These are phyloP conservation scores for Cyanistes caeruleus DNA, from an alignment of 2,113 vertebrate genomes.

Conservation along the genomic window DNA sequence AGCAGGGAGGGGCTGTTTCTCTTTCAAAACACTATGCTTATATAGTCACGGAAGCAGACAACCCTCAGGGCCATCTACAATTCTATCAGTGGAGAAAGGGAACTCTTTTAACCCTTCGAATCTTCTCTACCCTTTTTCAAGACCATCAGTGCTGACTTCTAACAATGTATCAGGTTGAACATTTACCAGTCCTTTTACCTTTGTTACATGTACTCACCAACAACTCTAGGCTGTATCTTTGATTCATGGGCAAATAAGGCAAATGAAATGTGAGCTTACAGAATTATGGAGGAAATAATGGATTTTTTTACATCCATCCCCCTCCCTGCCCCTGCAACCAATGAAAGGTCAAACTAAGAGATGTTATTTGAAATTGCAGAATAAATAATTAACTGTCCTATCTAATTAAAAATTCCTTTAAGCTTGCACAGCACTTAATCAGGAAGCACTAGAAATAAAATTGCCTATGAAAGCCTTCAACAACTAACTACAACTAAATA, in stretches of 20 bases:
- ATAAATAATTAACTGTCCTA: slow-evolving; percentile 6
- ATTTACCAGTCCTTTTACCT: background rate
- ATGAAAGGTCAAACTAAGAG: background rate
- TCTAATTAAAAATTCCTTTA: background rate
- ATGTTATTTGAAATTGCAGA: background rate
- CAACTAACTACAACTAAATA: background rate
- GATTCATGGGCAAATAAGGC: background rate
- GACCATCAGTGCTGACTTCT: background rate
- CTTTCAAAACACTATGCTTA: background rate
- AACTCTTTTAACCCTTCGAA: background rate
- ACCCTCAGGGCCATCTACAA: background rate
- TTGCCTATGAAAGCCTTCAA: background rate
- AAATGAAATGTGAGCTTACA: background rate
- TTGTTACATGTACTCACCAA: background rate
- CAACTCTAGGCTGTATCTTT: background rate
- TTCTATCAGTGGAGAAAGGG: background rate
- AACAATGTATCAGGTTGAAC: background rate
- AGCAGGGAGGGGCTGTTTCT: background rate
- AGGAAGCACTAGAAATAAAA: background rate
- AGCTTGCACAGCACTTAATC: background rate
- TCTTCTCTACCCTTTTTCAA: background rate
- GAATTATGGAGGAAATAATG: background rate
- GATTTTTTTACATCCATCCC: fast-evolving
- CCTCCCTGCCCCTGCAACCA: fast-evolving
- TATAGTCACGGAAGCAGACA: background rate